Evolutionary conservation across 2,113 vertebrate species (phyloP).

Genomic region (Clarias gariepinus): DNA sequence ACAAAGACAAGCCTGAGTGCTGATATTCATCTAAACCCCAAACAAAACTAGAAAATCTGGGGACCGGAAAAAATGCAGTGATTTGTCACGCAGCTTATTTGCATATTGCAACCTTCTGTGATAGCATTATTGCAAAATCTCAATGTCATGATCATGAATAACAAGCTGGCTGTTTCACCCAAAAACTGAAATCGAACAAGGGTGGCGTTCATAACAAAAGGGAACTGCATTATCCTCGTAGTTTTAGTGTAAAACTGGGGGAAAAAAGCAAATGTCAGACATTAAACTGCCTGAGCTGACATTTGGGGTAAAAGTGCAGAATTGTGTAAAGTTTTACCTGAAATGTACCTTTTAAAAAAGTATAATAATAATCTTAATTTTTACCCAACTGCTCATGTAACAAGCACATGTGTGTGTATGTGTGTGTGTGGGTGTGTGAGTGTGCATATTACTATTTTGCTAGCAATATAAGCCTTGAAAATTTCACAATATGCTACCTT

Average conservation of each 20-base stretch:
- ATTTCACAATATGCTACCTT: too few species aligned
- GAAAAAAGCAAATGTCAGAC: not conserved
- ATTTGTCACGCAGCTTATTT: not conserved
- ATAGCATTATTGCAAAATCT: not conserved
- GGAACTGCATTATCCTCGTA: not conserved
- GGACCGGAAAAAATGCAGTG: not conserved
- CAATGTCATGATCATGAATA: not conserved
- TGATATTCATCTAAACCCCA: not conserved
- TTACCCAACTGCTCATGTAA: not conserved
- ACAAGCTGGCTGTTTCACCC: not conserved
- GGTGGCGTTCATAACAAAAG: not conserved
- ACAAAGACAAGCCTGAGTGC: not conserved
- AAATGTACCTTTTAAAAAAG: not conserved
- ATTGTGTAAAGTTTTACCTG: not conserved
- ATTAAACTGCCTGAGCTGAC: not conserved
- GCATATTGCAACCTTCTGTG: not conserved
- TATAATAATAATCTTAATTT: not conserved
- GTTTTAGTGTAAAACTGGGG: slow-evolving; percentile 2
- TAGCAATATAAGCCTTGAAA: not conserved
- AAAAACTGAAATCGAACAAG: not conserved
- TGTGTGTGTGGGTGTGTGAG: not conserved
- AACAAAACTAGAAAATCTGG: not conserved
- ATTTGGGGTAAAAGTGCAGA: not conserved
- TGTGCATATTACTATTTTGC: not conserved
- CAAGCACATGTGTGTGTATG: not conserved